Percentiles rank a stretch among this genome's conserved stretches.
These are phyloP conservation scores for Momotus momota DNA, from an alignment of 2,797 vertebrate genomes.

Conservation along the genomic window DNA sequence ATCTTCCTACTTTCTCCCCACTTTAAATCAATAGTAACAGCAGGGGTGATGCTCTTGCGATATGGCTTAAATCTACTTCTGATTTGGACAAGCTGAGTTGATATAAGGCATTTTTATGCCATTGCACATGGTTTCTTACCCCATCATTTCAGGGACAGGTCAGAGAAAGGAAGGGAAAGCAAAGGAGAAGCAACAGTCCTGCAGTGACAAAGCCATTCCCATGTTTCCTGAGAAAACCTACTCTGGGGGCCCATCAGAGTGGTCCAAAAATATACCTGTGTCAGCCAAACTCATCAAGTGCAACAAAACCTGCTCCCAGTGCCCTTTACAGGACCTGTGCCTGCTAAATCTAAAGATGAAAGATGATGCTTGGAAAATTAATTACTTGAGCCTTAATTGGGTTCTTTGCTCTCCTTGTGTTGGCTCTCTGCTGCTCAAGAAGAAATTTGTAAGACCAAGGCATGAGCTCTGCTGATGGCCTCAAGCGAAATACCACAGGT, in stretches of 20 bases:
- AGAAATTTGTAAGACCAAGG: not conserved
- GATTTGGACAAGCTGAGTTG: not conserved
- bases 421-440: not conserved
- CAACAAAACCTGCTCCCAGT: not conserved
- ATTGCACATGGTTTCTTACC: not conserved
- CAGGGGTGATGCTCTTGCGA: not conserved
- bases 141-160: not conserved
- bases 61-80: not conserved
- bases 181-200: not conserved
- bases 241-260: not conserved
- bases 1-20: not conserved
- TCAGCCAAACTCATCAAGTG: not conserved
- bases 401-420: not conserved
- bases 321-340: not conserved
- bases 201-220: not conserved
- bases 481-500: fast-evolving
- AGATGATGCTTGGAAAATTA: not conserved
- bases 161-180: not conserved
- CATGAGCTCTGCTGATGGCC: not conserved
- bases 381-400: not conserved
- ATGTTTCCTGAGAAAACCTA: not conserved
- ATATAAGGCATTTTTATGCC: not conserved
- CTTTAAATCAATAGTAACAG: not conserved
- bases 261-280: fast-evolving
- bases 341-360: not conserved